phyloP scores from a whole-genome alignment of 2,797 vertebrate genomes.

The Pseudochirops corinnae region DNA sequence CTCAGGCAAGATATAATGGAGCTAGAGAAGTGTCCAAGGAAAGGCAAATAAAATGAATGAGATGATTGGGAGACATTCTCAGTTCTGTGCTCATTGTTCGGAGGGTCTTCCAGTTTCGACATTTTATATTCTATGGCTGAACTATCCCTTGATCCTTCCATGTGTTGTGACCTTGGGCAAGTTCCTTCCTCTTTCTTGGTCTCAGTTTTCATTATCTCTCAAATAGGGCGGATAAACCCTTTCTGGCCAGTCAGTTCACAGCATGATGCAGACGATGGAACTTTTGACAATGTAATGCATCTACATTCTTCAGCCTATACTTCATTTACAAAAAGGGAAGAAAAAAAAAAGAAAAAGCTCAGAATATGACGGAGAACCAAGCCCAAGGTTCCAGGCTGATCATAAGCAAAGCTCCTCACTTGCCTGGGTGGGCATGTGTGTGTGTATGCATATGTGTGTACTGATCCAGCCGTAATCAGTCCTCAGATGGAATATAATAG shows the following conservation, averaged over 20 bases:
- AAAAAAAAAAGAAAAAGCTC: neutral
- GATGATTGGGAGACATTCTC: neutral
- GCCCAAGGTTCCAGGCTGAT: neutral
- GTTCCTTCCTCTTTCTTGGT: neutral
- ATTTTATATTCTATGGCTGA: neutral
- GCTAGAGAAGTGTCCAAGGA: neutral
- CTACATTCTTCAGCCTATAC: neutral
- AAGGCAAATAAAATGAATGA: neutral
- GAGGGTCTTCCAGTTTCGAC: too few species aligned
- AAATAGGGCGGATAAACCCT: neutral
- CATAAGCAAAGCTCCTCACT: neutral
- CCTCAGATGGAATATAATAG: slow-evolving; percentile 5
- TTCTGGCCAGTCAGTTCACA: neutral
- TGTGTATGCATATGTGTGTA: neutral
- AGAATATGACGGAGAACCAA: neutral
- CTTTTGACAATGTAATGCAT: neutral
- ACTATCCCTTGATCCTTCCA: neutral
- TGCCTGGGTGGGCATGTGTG: neutral
- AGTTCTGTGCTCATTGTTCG: neutral
- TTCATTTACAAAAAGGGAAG: neutral
- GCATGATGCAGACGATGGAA: neutral
- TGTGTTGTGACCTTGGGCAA: neutral
- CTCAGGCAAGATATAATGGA: neutral
- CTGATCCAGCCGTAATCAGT: neutral
- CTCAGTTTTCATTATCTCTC: neutral